Conservation (phyloP, 2,113 vertebrate species). For the Cyanistes caeruleus region DNA sequence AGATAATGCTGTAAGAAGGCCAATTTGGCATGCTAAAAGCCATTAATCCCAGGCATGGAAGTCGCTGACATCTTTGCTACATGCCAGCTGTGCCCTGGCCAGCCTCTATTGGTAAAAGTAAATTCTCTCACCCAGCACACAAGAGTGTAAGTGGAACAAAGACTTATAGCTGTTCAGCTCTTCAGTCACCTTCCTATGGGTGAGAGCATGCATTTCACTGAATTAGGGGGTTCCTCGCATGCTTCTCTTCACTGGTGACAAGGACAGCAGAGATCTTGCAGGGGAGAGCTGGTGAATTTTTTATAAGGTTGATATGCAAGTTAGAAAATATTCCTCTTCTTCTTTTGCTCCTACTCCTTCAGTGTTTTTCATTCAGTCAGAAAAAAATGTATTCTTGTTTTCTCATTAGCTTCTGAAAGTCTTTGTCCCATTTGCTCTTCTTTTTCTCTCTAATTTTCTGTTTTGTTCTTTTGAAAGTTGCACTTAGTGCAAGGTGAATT, state of each 20-base stretch:
- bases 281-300: background rate
- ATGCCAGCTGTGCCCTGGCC: background rate
- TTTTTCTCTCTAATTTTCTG: background rate
- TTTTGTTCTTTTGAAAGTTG: background rate
- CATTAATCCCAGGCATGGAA: background rate
- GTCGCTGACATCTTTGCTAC: background rate
- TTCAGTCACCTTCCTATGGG: background rate
- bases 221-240: background rate
- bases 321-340: background rate
- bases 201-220: background rate
- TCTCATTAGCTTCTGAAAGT: background rate
- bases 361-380: background rate
- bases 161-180: background rate
- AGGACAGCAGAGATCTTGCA: background rate
- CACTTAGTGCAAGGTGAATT: background rate
- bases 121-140: background rate
- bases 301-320: background rate
- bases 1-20: background rate
- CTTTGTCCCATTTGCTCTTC: background rate
- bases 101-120: background rate
- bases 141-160: background rate
- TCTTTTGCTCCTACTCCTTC: background rate
- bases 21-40: background rate
- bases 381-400: background rate
- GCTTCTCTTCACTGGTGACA: background rate